Percentiles rank a stretch among this genome's conserved stretches.
Evolutionary conservation across 2,113 vertebrate genomes (phyloP).

Genomic region (Leucosticte australis): DNA sequence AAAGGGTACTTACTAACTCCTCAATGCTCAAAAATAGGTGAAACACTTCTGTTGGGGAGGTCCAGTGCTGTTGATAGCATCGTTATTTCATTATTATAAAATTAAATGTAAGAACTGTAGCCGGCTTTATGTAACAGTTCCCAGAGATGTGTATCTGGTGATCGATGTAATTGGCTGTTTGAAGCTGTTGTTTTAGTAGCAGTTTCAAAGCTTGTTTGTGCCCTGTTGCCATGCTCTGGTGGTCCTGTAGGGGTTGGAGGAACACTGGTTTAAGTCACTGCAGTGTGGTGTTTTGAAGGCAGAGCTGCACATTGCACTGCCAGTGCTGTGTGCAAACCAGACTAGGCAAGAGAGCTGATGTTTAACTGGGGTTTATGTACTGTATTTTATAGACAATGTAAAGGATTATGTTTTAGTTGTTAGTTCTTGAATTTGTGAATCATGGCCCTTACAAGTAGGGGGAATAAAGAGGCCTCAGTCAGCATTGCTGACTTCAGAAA

Average conservation of each 20-base stretch:
- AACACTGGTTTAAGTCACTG: not conserved
- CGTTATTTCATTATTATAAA: not conserved
- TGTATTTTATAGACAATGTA: not conserved
- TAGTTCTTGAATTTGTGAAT: not conserved
- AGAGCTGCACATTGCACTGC: not conserved
- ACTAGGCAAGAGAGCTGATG: not conserved
- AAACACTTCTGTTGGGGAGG: not conserved
- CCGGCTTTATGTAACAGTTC: not conserved
- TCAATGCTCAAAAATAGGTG: not conserved
- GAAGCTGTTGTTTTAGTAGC: not conserved
- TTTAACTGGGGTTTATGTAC: not conserved
- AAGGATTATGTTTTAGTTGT: not conserved
- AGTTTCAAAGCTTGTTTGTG: not conserved
- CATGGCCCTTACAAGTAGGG: fast-evolving
- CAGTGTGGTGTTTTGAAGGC: not conserved
- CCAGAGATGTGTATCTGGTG: not conserved
- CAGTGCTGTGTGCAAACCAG: not conserved
- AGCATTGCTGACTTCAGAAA: not conserved
- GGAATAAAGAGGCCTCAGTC: not conserved
- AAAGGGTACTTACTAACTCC: not conserved
- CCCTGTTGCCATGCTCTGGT: fast-evolving
- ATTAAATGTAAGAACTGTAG: not conserved
- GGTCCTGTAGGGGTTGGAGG: not conserved
- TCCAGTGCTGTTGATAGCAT: not conserved
- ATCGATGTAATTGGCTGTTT: not conserved